Evolutionary conservation across 2,113 vertebrate genomes (phyloP).

Genomic region (Apaloderma vittatum): DNA sequence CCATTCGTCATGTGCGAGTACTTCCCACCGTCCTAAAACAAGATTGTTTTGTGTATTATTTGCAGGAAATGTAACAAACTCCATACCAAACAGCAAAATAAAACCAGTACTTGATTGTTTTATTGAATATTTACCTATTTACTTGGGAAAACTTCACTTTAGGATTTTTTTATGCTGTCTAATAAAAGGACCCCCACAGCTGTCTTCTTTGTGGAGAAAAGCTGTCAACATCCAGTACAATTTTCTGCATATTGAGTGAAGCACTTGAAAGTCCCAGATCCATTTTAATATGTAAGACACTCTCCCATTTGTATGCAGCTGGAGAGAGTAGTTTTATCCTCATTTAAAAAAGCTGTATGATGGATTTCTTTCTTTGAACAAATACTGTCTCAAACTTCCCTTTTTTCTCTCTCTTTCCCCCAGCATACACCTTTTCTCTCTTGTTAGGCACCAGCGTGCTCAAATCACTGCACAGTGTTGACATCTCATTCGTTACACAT

Average conservation of each 20-base stretch:
- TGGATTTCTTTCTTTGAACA: conserved; percentile 57
- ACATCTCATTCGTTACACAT: background rate
- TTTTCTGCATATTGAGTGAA: conserved; percentile 63
- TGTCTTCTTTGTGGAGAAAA: conserved; percentile 42
- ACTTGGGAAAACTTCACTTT: conserved; percentile 58
- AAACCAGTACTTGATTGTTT: conserved; percentile 52
- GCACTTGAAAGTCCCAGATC: conserved; percentile 60
- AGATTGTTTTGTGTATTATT: conserved; percentile 60
- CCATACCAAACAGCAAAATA: conserved; percentile 33
- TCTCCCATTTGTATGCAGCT: conserved; percentile 62
- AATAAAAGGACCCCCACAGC: conserved; percentile 66
- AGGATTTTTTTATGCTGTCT: conserved; percentile 9
- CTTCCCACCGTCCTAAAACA: conserved; percentile 62
- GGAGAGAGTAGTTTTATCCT: conserved; percentile 37
- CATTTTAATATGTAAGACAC: conserved; percentile 58
- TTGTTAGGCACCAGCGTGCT: background rate
- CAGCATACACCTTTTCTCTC: background rate
- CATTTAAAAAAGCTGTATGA: conserved; percentile 36
- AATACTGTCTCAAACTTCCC: conserved; percentile 22
- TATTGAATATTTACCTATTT: conserved; percentile 38
- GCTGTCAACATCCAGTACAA: conserved; percentile 55
- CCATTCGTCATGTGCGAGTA: conserved; percentile 72
- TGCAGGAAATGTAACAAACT: conserved; percentile 52
- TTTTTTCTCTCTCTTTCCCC: background rate
- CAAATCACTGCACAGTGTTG: background rate